phyloP scores from a whole-genome alignment of 2,113 vertebrate species.

The Aldabrachelys gigantea region DNA sequence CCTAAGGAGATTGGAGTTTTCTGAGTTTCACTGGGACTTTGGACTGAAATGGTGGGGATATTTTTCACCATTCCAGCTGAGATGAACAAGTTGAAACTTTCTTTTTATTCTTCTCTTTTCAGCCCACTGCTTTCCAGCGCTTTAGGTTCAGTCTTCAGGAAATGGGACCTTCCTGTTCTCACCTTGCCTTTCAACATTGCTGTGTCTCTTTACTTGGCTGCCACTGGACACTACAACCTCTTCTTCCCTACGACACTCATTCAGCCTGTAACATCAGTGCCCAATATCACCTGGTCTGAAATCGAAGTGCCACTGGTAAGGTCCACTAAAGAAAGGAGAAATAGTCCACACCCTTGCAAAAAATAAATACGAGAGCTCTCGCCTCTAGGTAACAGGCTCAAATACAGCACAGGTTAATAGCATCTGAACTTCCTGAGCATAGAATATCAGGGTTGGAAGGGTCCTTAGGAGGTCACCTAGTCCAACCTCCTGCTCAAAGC shows the following conservation, averaged over 20 bases:
- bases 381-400: background rate
- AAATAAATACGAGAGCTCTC: accelerated
- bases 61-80: background rate
- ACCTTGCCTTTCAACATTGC: conserved; percentile 94
- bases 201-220: conserved; percentile 91
- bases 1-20: background rate
- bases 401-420: background rate
- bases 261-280: conserved; percentile 75
- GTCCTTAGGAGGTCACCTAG: no score
- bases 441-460: no score
- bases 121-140: conserved; percentile 92
- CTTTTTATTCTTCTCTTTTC: conserved; percentile 43
- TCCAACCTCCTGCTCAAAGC: no score
- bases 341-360: background rate
- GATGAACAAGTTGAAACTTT: background rate
- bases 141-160: conserved; percentile 87
- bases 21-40: background rate
- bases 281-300: conserved; percentile 89
- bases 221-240: conserved; percentile 88
- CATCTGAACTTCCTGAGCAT: background rate
- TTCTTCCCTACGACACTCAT: conserved; percentile 86
- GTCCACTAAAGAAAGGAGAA: background rate
- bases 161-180: conserved; percentile 95
- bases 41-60: background rate
- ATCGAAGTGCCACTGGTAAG: conserved; percentile 86